Conservation (phyloP, 2,888 invertebrate species). For the Orthonevra nobilis region DNA sequence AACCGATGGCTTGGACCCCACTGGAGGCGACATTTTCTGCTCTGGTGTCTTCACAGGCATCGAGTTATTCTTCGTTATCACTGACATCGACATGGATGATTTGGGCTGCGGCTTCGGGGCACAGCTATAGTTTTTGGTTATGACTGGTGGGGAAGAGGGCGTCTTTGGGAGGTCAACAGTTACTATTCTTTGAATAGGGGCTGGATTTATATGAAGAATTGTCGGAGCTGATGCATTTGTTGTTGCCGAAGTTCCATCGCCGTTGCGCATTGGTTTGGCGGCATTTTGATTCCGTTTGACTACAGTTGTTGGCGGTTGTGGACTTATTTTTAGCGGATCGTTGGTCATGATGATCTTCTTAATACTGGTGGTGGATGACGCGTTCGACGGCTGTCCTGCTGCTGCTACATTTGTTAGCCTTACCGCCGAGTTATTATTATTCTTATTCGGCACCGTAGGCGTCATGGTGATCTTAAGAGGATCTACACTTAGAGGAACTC, state of each 20-base stretch:
- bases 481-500: constrained; percentile 9
- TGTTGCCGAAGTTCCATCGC: too few species aligned
- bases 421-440: constrained; percentile 20
- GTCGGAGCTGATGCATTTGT: constrained; percentile 12
- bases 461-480: constrained; percentile 11
- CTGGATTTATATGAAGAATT: not conserved
- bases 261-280: not conserved
- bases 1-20: constrained; percentile 2
- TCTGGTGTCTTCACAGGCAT: constrained; percentile 8
- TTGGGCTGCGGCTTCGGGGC: constrained; percentile 2
- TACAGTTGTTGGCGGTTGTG: constrained; percentile 33
- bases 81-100: constrained; percentile 40
- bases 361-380: constrained; percentile 22
- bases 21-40: constrained; percentile 23
- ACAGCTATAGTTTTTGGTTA: constrained; percentile 11
- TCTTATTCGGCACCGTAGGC: not conserved
- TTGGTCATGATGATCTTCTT: not conserved
- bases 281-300: constrained; percentile 17
- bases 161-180: constrained; percentile 50
- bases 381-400: not conserved
- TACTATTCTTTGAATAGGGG: constrained; percentile 34
- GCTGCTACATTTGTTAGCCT: constrained; percentile 27
- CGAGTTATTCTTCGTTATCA: constrained; percentile 30
- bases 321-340: constrained; percentile 6
- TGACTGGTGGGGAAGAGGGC: constrained; percentile 37